phyloP scores from a whole-genome alignment of 2,888 invertebrate species.

The Drosophila crucigera region DNA sequence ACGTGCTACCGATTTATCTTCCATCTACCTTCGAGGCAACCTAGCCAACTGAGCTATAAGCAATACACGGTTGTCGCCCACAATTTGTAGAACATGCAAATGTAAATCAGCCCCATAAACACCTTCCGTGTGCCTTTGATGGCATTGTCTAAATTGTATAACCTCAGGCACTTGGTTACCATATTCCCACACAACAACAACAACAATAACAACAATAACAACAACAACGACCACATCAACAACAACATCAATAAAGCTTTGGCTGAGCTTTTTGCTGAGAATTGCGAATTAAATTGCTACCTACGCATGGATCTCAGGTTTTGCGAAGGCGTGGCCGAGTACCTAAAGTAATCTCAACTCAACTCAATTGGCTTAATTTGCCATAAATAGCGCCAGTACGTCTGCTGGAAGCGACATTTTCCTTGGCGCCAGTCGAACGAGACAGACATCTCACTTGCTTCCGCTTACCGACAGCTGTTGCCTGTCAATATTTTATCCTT shows the following conservation, averaged over 20 bases:
- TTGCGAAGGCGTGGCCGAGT: slow-evolving; percentile 24
- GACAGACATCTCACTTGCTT: slow-evolving; percentile 52
- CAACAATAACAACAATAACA: background rate
- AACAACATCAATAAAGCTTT: slow-evolving; percentile 14
- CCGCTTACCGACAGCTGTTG: slow-evolving; percentile 61
- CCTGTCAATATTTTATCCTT: slow-evolving; percentile 66
- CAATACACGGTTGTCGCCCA: slow-evolving; percentile 3
- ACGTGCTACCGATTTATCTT: slow-evolving; percentile 58
- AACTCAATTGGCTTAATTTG: slow-evolving; percentile 80
- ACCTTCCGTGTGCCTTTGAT: slow-evolving; percentile 68
- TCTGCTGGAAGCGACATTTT: slow-evolving; percentile 54
- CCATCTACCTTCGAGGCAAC: slow-evolving; percentile 10
- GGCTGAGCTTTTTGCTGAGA: slow-evolving; percentile 29
- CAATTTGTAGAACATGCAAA: slow-evolving; percentile 66
- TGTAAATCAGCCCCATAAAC: slow-evolving; percentile 67
- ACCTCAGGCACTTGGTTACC: slow-evolving; percentile 59
- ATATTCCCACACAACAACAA: slow-evolving; percentile 15
- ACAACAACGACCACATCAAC: background rate
- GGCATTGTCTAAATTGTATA: slow-evolving; percentile 57
- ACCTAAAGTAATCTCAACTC: slow-evolving; percentile 65
- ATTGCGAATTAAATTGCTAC: slow-evolving; percentile 61
- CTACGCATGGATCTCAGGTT: slow-evolving; percentile 29
- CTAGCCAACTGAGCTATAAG: background rate
- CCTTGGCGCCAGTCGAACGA: slow-evolving; percentile 42
- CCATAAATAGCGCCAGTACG: slow-evolving; percentile 75